Evolutionary conservation across 2,888 invertebrate species (phyloP).

Genomic region (Ormyrus nitidulus): DNA sequence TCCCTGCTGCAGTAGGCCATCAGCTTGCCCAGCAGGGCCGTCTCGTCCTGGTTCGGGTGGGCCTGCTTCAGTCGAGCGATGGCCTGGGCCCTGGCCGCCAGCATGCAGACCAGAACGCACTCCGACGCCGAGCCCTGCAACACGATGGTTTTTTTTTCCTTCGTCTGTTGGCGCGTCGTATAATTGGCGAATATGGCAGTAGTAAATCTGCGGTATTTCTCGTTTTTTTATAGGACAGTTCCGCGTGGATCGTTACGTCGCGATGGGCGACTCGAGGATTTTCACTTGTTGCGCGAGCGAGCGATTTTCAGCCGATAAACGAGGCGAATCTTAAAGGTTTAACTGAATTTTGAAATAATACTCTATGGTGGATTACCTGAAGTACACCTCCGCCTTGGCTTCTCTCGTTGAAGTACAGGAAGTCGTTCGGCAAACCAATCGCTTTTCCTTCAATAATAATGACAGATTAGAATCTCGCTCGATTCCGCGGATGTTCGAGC

Average conservation of each 20-base stretch:
- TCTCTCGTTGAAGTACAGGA: slow-evolving; percentile 88
- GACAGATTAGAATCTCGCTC: not conserved
- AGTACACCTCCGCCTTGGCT: slow-evolving; percentile 96
- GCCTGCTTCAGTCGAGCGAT: slow-evolving; percentile 89
- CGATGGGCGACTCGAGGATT: too few species aligned
- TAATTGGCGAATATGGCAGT: too few species aligned
- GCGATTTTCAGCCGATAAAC: too few species aligned
- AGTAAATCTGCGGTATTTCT: too few species aligned
- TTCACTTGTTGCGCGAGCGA: too few species aligned
- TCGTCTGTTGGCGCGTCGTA: too few species aligned
- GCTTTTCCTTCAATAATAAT: slow-evolving; percentile 81
- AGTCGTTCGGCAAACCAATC: slow-evolving; percentile 93
- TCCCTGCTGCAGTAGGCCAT: slow-evolving; percentile 95
- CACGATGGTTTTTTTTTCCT: too few species aligned
- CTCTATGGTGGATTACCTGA: slow-evolving; percentile 79
- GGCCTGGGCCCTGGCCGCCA: slow-evolving; percentile 93
- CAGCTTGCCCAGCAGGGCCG: slow-evolving; percentile 90
- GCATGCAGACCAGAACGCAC: slow-evolving; percentile 92
- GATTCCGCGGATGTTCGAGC: not conserved
- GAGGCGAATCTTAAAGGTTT: too few species aligned
- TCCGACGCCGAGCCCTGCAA: slow-evolving; percentile 95
- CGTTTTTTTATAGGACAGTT: too few species aligned
- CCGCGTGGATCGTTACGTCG: too few species aligned
- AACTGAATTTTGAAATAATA: too few species aligned
- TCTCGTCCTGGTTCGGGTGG: slow-evolving; percentile 92